Evolutionary conservation across 2,888 invertebrate genomes (phyloP), one percentile per base, ranked within the genome.

Genomic region (Petrolisthes manimaculis): DNA sequence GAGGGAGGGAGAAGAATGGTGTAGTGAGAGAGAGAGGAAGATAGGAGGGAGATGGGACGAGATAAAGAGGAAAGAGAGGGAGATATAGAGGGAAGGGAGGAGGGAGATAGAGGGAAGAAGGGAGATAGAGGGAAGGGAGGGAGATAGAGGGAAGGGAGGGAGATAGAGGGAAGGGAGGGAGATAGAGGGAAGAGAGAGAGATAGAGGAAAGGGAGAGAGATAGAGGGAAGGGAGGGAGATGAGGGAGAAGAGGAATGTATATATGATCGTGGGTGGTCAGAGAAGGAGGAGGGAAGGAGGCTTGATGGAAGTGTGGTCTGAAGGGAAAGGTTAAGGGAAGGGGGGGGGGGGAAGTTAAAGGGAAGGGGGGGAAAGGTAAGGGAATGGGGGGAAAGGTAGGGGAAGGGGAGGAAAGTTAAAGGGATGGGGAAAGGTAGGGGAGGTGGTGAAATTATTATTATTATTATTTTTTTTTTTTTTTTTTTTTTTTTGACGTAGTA

Each of bases 101-200:
- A 61, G 61, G 14, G 14, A 14, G 61, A 61, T 6, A 61, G 61
- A 61, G 61, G 14, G 61, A 61, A 14, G 14, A 14, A 61, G 61
- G 14, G 61, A 61, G 61, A 61, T 6, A 61, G 61, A 61, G 61
- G 14, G 61, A 61, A 77, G 77, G 37, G 24, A 24, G 37, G 37
- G 77, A 77, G 77, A 24, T 21, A 24, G 37, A 77, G 77, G 12
- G 77, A 37, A 24, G 4, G 77, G 4, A 77, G 21, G 77, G 37
- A 24, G 8, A 24, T 24, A 37, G 37, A 77, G 54, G 37, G 77
- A 79, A 53, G 54, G 78, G 54, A 53, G n/a, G 53, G 53, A n/a
- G 53, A 53, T n/a, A 54, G 54, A n/a, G 53, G 78, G 54, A 54
- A 78, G 78, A 78, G 78, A 14, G 21, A 37, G 77, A 37, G 77